Evolutionary conservation across 2,113 vertebrate species (phyloP).

Genomic region (Tachycineta bicolor): DNA sequence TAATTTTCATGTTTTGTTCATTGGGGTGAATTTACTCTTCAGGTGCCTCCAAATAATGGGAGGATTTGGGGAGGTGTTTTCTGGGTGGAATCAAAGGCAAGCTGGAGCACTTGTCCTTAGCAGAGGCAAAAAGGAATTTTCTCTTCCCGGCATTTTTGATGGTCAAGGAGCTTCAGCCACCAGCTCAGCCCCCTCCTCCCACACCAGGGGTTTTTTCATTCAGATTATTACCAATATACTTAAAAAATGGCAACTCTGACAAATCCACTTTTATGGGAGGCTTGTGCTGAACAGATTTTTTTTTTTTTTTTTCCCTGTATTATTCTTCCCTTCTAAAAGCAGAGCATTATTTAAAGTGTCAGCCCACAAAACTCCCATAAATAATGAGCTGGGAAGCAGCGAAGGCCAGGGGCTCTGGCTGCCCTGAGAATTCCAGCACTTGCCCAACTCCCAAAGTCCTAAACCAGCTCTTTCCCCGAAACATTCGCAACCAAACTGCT

Average conservation of each 20-base stretch:
- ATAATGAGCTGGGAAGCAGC: background rate
- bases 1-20: background rate
- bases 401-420: background rate
- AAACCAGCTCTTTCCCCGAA: conserved; percentile 15
- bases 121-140: background rate
- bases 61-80: background rate
- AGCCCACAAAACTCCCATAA: background rate
- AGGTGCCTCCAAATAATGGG: background rate
- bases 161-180: background rate
- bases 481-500: conserved; percentile 46
- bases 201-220: fast-evolving
- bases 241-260: background rate
- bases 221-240: background rate
- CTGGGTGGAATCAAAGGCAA: background rate
- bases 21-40: background rate
- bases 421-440: background rate
- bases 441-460: background rate
- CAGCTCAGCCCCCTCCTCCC: background rate
- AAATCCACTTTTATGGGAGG: background rate
- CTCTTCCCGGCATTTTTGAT: background rate
- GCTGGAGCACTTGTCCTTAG: background rate
- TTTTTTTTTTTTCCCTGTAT: background rate
- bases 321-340: background rate
- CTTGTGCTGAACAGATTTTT: fast-evolving
- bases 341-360: background rate